Evolutionary conservation across 2,113 vertebrate species (phyloP), one percentile per base, ranked within the genome.

Genomic region (Canis aureus): DNA sequence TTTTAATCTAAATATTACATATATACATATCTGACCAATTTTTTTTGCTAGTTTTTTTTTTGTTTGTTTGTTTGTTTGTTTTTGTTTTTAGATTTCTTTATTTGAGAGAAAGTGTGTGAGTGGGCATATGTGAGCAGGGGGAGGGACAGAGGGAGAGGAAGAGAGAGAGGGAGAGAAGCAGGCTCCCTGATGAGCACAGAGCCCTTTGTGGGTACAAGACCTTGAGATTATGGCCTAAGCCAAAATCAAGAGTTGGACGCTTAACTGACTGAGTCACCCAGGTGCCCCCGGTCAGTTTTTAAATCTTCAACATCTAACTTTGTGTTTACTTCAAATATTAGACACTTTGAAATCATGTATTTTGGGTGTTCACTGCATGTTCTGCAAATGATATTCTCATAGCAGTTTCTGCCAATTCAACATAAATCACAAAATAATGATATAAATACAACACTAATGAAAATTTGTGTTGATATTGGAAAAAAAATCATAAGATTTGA

Each of bases 361-460:
- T 94, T 96, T 71, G 66, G 55, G 19, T 89, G 51, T 81, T 94
- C 23, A n/a, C 35, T 93, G 22, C 82, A 62, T 80, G 25, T 79
- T 95, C 35, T 92, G 10, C 71, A 71, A 78, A 92, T 73, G 43
- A 89, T 23, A 95, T 12, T 76, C 32, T 73, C 20, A 53, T 43
- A 80, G 64, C 11, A n/a, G 59, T 79, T 93, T 95, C 86, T 95
- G 55, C 27, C 59, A 71, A 90, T 84, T 89, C n/a, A 49, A 43
- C 22, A 55, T 57, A n/a, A 86, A 90, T 92, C 43, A 43, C 76
- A 71, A 97, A 88, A 81, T 88, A 89, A 71, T 79, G 35, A 82
- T 80, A 71, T 83, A 90, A 89, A 71, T 92, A 57, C 8, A 64
- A 25, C 13, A 43, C 9, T 96, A 79, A 91, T 88, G 69, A 88